These are phyloP conservation scores for Sisor rabdophorus DNA, from an alignment of 2,113 vertebrate genomes.

Conservation along the genomic window DNA sequence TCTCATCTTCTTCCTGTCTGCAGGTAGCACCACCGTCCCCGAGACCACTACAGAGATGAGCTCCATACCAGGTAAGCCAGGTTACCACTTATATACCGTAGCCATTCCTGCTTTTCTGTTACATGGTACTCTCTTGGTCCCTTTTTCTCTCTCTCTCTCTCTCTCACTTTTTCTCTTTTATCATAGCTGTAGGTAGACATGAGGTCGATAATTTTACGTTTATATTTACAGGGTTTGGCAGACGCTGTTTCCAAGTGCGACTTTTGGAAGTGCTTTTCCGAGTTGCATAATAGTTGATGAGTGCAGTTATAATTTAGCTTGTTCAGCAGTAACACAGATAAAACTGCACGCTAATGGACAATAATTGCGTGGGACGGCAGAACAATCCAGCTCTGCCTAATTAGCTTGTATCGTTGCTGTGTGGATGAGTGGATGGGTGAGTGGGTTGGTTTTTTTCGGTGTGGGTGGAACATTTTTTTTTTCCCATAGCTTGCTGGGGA, in stretches of 20 bases:
- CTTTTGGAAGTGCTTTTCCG: background rate
- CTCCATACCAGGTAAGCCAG: constrained; percentile 34
- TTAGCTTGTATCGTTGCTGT: constrained; percentile 21
- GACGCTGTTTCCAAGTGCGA: no score
- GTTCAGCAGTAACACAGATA: constrained; percentile 40
- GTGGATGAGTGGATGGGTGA: constrained; percentile 22
- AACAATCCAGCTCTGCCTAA: constrained; percentile 35
- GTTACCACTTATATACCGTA: background rate
- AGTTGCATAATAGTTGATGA: constrained; percentile 26
- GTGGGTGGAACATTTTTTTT: background rate
- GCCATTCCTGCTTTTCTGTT: background rate
- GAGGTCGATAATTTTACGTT: background rate
- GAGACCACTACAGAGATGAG: constrained; percentile 43
- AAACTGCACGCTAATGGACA: constrained; percentile 33
- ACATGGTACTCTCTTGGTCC: no score
- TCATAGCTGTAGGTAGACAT: background rate
- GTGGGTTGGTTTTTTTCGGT: background rate
- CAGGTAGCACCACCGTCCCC: constrained; percentile 41
- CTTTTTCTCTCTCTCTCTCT: background rate
- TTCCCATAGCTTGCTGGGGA: background rate
- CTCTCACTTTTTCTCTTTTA: background rate
- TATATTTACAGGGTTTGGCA: no score
- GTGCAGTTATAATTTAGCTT: constrained; percentile 26
- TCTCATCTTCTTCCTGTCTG: constrained; percentile 13
- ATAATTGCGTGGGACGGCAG: constrained; percentile 19